Evolutionary conservation across 2,113 vertebrate genomes (phyloP).

Genomic region (Zosterops pallidus): DNA sequence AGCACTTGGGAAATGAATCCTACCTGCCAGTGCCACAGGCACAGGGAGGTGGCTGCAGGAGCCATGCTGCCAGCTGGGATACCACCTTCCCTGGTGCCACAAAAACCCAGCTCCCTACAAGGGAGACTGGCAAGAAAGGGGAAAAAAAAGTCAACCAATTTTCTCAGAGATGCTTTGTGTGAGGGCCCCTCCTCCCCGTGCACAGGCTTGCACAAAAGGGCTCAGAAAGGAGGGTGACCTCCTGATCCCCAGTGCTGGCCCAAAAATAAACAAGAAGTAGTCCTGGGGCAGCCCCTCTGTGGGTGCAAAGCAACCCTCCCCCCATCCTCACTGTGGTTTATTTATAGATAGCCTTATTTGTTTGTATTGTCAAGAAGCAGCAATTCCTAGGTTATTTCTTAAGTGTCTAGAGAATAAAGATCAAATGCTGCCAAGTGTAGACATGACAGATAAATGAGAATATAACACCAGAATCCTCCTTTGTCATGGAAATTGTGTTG

Average conservation of each 20-base stretch:
- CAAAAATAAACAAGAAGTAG: not conserved
- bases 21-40: fast-evolving
- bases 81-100: not conserved
- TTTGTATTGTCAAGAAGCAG: slow-evolving; percentile 49
- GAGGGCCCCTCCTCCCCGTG: fast-evolving
- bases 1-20: not conserved
- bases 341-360: slow-evolving; percentile 63
- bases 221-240: not conserved
- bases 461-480: slow-evolving; percentile 56
- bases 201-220: not conserved
- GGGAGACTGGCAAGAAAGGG: not conserved
- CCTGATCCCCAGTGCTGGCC: not conserved
- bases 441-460: slow-evolving; percentile 55
- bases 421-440: slow-evolving; percentile 56
- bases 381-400: slow-evolving; percentile 61
- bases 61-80: fast-evolving
- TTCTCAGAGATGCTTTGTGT: not conserved
- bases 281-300: not conserved
- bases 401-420: slow-evolving; percentile 48
- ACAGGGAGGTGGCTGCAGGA: fast-evolving
- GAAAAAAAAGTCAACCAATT: fast-evolving
- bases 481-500: slow-evolving; percentile 73
- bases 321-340: not conserved
- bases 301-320: not conserved
- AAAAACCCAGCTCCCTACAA: not conserved